Conservation (phyloP, 2,797 vertebrate species). For the Miichthys miiuy region DNA sequence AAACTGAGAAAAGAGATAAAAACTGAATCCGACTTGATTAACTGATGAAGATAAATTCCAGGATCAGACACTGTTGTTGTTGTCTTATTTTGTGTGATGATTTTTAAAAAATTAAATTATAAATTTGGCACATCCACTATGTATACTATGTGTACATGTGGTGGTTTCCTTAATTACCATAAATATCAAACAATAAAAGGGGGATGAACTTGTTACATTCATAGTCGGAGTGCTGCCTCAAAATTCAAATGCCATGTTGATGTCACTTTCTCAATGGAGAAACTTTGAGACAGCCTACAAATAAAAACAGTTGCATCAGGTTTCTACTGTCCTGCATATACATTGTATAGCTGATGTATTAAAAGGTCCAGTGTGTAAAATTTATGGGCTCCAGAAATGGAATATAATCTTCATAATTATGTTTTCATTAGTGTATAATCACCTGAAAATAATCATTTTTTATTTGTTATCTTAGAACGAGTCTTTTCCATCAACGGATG, state of each 20-base stretch:
- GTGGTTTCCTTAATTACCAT: neutral
- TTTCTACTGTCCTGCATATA: neutral
- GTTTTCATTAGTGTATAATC: too few relatives aligned
- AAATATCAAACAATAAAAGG: neutral
- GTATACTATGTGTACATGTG: neutral
- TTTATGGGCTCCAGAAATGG: too few relatives aligned
- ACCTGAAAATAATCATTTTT: too few relatives aligned
- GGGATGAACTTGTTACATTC: neutral
- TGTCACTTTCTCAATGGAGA: neutral
- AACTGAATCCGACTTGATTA: conserved; percentile 2
- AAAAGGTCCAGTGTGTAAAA: neutral
- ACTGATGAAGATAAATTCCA: conserved; percentile 3
- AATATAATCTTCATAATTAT: too few relatives aligned
- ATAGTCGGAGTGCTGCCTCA: neutral
- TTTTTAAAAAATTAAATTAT: neutral
- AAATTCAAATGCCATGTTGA: neutral
- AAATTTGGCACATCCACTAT: neutral
- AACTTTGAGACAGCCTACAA: neutral
- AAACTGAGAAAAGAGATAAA: neutral
- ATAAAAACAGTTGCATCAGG: neutral
- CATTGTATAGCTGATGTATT: neutral
- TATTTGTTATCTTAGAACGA: too few relatives aligned
- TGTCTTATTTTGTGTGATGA: neutral
- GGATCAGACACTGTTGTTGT: neutral
- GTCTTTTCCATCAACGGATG: too few relatives aligned